Evolutionary conservation across 2,888 invertebrate genomes (phyloP).

Genomic region (Lottia gigantea): DNA sequence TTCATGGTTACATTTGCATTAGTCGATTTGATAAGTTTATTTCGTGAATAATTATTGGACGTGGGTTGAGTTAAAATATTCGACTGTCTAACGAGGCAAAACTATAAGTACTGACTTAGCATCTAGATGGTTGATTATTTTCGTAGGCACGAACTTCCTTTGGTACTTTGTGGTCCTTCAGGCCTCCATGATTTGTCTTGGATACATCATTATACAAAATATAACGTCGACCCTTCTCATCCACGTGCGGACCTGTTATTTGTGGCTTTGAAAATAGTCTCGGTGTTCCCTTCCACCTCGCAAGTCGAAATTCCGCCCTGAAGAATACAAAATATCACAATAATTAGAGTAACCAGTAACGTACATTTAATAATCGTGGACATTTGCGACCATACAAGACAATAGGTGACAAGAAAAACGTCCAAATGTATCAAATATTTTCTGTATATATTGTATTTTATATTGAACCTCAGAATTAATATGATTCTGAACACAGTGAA

Average conservation of each 20-base stretch:
- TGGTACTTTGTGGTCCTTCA: not conserved
- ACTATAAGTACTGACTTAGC: not conserved
- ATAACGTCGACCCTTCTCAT: constrained; percentile 5
- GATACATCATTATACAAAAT: constrained; percentile 1
- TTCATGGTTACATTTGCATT: too few species aligned
- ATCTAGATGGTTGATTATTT: constrained; percentile 9
- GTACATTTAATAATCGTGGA: too few species aligned
- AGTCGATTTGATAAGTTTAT: too few species aligned
- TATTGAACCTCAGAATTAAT: too few species aligned
- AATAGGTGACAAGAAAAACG: too few species aligned
- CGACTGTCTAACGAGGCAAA: too few species aligned
- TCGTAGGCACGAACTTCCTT: constrained; percentile 9
- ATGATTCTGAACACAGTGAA: too few species aligned
- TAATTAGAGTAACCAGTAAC: too few species aligned
- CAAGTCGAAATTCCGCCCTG: not conserved
- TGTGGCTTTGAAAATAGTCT: not conserved
- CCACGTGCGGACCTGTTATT: constrained; percentile 4
- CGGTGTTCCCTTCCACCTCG: constrained; percentile 11
- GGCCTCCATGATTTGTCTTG: constrained; percentile 5
- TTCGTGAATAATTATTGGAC: too few species aligned
- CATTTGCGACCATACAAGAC: too few species aligned
- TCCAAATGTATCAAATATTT: too few species aligned
- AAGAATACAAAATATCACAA: not conserved
- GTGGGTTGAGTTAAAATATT: too few species aligned
- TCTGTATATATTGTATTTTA: not conserved